A percentile compares a stretch with the other conserved stretches of the same genome.
Conservation (phyloP, 1,140 invertebrate genomes). For the Magallana gigas region DNA sequence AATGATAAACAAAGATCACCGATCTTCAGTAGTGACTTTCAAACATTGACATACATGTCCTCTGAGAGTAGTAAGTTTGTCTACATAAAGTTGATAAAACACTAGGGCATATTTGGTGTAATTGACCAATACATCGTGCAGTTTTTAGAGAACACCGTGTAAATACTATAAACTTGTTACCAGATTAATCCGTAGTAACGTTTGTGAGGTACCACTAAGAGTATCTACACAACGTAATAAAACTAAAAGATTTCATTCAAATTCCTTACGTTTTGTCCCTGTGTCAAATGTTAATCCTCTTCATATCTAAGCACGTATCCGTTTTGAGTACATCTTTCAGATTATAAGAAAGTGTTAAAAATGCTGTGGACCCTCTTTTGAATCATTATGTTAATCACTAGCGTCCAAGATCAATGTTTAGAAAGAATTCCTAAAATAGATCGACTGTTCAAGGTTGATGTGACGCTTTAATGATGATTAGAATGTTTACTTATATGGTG, state of each 20-base stretch:
- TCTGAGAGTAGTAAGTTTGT: too few relatives aligned
- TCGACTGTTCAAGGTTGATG: not conserved
- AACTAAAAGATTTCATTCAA: not conserved
- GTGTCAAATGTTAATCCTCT: constrained; percentile 2
- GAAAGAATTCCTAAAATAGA: constrained; percentile 23
- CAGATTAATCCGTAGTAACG: too few relatives aligned
- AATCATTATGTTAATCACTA: constrained; percentile 17
- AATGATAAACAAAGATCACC: too few relatives aligned
- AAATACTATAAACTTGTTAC: too few relatives aligned
- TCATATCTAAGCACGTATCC: not conserved
- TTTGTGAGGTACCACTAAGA: too few relatives aligned
- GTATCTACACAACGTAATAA: too few relatives aligned
- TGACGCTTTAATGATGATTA: not conserved
- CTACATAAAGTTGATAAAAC: too few relatives aligned
- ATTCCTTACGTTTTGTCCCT: not conserved
- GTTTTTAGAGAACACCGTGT: too few relatives aligned
- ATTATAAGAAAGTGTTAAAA: not conserved
- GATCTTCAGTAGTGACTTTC: too few relatives aligned
- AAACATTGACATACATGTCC: too few relatives aligned
- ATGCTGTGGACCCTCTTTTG: not conserved
- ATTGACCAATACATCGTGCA: too few relatives aligned
- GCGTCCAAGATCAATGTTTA: constrained; percentile 20
- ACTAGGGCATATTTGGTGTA: too few relatives aligned
- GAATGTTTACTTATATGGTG: not conserved
- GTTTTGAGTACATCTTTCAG: not conserved